Conservation (phyloP, 2,888 invertebrate species). For the Synergus umbraculus region DNA sequence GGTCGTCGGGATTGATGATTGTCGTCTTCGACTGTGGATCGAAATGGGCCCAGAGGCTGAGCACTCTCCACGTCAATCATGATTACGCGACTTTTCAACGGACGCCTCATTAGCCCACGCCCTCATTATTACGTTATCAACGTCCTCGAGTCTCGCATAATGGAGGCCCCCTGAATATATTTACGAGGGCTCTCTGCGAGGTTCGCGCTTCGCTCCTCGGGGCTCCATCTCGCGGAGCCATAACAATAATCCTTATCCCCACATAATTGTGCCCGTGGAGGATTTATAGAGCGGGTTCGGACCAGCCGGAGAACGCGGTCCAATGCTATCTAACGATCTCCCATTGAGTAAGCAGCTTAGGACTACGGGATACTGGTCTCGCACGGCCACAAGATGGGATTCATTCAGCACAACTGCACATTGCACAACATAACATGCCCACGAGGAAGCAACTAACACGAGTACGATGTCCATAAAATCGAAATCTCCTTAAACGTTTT, state of each 20-base stretch:
- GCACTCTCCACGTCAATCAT: conserved; percentile 60
- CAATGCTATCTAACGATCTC: conserved; percentile 74
- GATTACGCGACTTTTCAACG: conserved; percentile 63
- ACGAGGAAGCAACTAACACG: conserved; percentile 15
- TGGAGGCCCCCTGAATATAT: conserved; percentile 63
- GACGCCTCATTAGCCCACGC: conserved; percentile 70
- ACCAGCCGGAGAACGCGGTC: conserved; percentile 56
- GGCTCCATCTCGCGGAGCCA: conserved; percentile 52
- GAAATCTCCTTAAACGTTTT: background rate
- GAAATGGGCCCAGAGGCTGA: background rate
- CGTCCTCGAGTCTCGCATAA: conserved; percentile 65
- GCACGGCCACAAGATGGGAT: conserved; percentile 50
- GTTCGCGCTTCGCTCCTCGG: conserved; percentile 50
- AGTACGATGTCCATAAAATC: conserved; percentile 4
- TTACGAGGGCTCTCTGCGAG: conserved; percentile 69
- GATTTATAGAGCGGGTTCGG: conserved; percentile 73
- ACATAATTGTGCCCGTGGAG: conserved; percentile 75
- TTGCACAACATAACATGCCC: conserved; percentile 39
- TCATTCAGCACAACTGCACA: conserved; percentile 52
- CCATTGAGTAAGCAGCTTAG: conserved; percentile 71
- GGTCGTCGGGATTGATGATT: background rate
- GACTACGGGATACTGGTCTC: conserved; percentile 53
- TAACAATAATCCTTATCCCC: conserved; percentile 76
- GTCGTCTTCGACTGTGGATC: background rate
- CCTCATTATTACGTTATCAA: conserved; percentile 75